A percentile compares a stretch with the other conserved stretches of the same genome.
These are phyloP conservation scores for Microhierax caerulescens DNA, from an alignment of 2,797 vertebrate genomes.

Conservation along the genomic window DNA sequence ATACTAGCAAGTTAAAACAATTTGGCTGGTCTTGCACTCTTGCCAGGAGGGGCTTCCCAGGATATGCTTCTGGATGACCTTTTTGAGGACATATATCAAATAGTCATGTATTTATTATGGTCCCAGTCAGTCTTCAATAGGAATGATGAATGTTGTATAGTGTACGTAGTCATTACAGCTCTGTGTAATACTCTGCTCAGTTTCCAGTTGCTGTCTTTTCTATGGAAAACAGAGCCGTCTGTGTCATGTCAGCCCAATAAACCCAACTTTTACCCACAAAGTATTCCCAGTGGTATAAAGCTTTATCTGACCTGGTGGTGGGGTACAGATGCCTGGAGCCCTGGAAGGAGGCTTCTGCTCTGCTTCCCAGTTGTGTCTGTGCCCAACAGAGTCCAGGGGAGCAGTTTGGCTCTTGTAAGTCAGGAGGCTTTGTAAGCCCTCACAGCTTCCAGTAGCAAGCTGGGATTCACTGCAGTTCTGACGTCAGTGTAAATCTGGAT, in stretches of 20 bases:
- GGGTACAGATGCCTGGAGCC: background rate
- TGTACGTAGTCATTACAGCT: background rate
- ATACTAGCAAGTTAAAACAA: slow-evolving; percentile 7
- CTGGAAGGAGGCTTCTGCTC: background rate
- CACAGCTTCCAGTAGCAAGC: background rate
- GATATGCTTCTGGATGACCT: slow-evolving; percentile 45
- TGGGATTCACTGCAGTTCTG: slow-evolving; percentile 8
- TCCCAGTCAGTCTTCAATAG: slow-evolving; percentile 10
- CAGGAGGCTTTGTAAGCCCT: background rate
- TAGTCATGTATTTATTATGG: slow-evolving; percentile 44
- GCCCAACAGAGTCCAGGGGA: background rate
- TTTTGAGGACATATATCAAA: slow-evolving; percentile 43
- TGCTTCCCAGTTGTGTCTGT: background rate
- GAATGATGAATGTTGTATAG: slow-evolving; percentile 26
- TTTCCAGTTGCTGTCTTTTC: slow-evolving; percentile 38
- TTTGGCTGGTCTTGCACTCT: background rate
- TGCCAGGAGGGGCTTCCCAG: slow-evolving; percentile 45
- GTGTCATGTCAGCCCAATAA: slow-evolving; percentile 7
- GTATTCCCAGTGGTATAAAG: background rate
- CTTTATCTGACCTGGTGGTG: background rate
- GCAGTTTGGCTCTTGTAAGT: background rate
- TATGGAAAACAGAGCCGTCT: slow-evolving; percentile 4
- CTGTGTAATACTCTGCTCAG: background rate
- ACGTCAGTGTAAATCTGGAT: background rate
- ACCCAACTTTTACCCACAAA: background rate